Percentiles rank a stretch among this genome's conserved stretches.
phyloP scores from a whole-genome alignment of 1,140 invertebrate genomes.

The Drosophila tsacasi region DNA sequence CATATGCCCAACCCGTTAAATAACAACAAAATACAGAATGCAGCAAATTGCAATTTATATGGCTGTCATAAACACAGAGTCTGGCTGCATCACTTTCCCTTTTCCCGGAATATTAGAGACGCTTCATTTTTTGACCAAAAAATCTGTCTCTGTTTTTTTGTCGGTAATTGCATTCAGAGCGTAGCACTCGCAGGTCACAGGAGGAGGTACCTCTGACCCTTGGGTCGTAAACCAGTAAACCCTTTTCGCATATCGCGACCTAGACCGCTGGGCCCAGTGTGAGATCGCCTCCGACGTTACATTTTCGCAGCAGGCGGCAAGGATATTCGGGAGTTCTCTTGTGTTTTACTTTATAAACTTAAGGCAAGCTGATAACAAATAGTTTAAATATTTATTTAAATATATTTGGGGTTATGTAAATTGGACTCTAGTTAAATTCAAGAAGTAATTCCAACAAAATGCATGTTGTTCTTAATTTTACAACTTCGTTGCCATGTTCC shows the following conservation, averaged over 20 bases:
- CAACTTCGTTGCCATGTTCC: neutral
- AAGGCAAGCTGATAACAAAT: neutral
- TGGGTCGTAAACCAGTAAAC: slow-evolving; percentile 39
- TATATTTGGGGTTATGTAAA: neutral
- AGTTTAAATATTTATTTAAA: neutral
- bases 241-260: slow-evolving; percentile 35
- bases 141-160: slow-evolving; percentile 30
- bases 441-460: neutral
- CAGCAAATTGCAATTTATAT: slow-evolving; percentile 79
- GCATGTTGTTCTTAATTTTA: neutral
- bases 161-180: slow-evolving; percentile 75
- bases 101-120: slow-evolving; percentile 70
- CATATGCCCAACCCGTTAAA: slow-evolving; percentile 58
- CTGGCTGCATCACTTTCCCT: slow-evolving; percentile 68
- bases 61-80: slow-evolving; percentile 69
- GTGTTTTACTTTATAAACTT: neutral
- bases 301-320: slow-evolving; percentile 65
- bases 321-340: neutral
- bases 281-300: slow-evolving; percentile 50
- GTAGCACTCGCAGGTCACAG: slow-evolving; percentile 47
- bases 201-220: slow-evolving; percentile 25
- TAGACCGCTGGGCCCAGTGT: slow-evolving; percentile 45
- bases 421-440: neutral
- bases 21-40: slow-evolving; percentile 46
- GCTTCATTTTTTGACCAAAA: slow-evolving; percentile 72